phyloP scores from a whole-genome alignment of 2,797 vertebrate genomes.

The Karalla daura region DNA sequence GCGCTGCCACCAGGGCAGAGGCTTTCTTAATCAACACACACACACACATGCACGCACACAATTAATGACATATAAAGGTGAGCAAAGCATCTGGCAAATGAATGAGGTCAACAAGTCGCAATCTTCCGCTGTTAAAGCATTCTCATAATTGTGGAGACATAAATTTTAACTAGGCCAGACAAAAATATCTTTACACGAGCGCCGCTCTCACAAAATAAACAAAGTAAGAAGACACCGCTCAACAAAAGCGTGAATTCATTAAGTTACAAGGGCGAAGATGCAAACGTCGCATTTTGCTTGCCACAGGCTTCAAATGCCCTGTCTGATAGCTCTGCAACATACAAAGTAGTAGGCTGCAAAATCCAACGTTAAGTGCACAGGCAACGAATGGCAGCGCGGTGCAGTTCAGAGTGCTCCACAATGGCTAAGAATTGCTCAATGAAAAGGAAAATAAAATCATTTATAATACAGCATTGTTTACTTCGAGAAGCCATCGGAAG shows the following conservation, averaged over 20 bases:
- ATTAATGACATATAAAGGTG: slow-evolving; percentile 3
- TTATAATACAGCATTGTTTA: neutral
- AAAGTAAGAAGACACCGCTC: slow-evolving; percentile 5
- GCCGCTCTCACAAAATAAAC: neutral
- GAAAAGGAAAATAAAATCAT: neutral
- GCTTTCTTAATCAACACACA: slow-evolving; percentile 24
- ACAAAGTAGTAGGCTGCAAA: neutral
- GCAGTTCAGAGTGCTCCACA: slow-evolving; percentile 1
- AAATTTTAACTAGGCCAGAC: neutral
- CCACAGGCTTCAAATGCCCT: slow-evolving; percentile 4
- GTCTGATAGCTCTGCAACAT: neutral
- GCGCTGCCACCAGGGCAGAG: slow-evolving; percentile 19
- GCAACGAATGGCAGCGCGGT: neutral
- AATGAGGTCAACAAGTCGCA: slow-evolving; percentile 10
- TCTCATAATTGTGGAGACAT: slow-evolving; percentile 1
- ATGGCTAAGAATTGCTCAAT: neutral
- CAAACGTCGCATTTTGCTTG: neutral
- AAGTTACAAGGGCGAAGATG: slow-evolving; percentile 5
- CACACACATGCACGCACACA: slow-evolving; percentile 1
- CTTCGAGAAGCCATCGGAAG: neutral
- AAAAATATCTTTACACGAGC: slow-evolving; percentile 1
- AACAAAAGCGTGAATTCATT: slow-evolving; percentile 15
- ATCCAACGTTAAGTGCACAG: neutral
- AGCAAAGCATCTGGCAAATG: neutral
- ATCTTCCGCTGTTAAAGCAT: neutral